Evolutionary conservation across 2,888 invertebrate species (phyloP).

Genomic region (Sericinus montela): DNA sequence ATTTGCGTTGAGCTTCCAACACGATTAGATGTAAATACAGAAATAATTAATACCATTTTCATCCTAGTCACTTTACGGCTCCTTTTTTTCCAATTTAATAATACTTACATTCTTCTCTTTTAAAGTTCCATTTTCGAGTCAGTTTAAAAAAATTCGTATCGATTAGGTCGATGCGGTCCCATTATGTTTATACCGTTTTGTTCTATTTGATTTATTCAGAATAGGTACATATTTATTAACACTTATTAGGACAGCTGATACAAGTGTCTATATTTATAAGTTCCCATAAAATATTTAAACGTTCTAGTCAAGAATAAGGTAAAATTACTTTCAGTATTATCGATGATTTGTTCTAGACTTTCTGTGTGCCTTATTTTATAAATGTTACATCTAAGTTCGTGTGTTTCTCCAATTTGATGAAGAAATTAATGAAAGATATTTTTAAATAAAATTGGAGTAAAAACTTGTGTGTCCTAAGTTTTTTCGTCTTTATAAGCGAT

Average conservation of each 20-base stretch:
- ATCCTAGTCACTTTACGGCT: not conserved
- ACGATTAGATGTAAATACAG: conserved; percentile 79
- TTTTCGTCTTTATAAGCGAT: conserved; percentile 20
- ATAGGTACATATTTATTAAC: too few relatives aligned
- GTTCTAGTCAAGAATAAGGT: not conserved
- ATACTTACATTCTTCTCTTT: too few relatives aligned
- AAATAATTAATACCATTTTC: conserved; percentile 36
- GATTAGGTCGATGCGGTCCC: too few relatives aligned
- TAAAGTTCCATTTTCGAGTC: too few relatives aligned
- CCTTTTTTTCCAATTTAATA: too few relatives aligned
- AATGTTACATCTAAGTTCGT: conserved; percentile 35
- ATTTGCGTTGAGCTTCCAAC: conserved; percentile 81
- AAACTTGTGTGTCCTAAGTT: conserved; percentile 20
- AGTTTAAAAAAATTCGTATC: too few relatives aligned
- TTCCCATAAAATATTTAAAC: too few relatives aligned
- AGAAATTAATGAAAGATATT: conserved; percentile 15
- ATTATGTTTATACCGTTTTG: too few relatives aligned
- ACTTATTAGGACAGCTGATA: too few relatives aligned
- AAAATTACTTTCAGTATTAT: conserved; percentile 24
- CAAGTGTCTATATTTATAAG: too few relatives aligned
- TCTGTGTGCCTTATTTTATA: conserved; percentile 59
- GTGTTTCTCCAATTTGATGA: conserved; percentile 21
- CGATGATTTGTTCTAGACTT: conserved; percentile 32
- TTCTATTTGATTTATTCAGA: too few relatives aligned
- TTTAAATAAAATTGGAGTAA: conserved; percentile 17